Evolutionary conservation across 1,140 invertebrate species (phyloP).

Genomic region (Drosophila parabipectinata): DNA sequence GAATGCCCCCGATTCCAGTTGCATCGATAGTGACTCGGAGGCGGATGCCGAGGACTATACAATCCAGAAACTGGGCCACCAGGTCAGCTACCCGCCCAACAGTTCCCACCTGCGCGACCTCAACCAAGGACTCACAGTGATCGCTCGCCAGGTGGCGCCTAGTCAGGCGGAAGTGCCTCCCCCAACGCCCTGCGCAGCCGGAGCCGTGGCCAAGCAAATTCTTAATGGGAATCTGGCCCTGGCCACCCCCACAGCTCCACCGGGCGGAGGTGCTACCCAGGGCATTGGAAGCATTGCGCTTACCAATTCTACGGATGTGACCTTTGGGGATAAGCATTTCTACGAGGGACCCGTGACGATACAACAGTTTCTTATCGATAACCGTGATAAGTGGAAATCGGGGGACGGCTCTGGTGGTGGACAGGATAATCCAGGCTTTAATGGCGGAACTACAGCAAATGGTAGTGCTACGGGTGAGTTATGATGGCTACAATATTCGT

Average conservation of each 20-base stretch:
- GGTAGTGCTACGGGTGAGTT: slow-evolving; percentile 49
- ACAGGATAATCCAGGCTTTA: slow-evolving; percentile 73
- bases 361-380: slow-evolving; percentile 86
- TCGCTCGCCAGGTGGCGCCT: slow-evolving; percentile 59
- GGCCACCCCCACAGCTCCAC: slow-evolving; percentile 35
- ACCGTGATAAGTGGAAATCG: slow-evolving; percentile 77
- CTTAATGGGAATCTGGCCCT: slow-evolving; percentile 55
- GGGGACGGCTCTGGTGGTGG: slow-evolving; percentile 41
- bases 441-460: slow-evolving; percentile 37
- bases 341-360: slow-evolving; percentile 88
- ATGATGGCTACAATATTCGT: not conserved
- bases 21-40: slow-evolving; percentile 79
- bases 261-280: slow-evolving; percentile 39
- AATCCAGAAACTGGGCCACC: slow-evolving; percentile 79
- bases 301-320: slow-evolving; percentile 87
- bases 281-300: slow-evolving; percentile 85
- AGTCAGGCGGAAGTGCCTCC: slow-evolving; percentile 8
- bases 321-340: slow-evolving; percentile 87
- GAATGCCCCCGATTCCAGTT: slow-evolving; percentile 77
- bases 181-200: slow-evolving; percentile 20
- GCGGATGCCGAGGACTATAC: slow-evolving; percentile 67
- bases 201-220: slow-evolving; percentile 57
- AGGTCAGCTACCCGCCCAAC: slow-evolving; percentile 65
- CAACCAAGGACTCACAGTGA: slow-evolving; percentile 64
- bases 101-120: slow-evolving; percentile 66